These are phyloP conservation scores for Apteryx owenii DNA, from an alignment of 2,113 vertebrate species.

Conservation along the genomic window DNA sequence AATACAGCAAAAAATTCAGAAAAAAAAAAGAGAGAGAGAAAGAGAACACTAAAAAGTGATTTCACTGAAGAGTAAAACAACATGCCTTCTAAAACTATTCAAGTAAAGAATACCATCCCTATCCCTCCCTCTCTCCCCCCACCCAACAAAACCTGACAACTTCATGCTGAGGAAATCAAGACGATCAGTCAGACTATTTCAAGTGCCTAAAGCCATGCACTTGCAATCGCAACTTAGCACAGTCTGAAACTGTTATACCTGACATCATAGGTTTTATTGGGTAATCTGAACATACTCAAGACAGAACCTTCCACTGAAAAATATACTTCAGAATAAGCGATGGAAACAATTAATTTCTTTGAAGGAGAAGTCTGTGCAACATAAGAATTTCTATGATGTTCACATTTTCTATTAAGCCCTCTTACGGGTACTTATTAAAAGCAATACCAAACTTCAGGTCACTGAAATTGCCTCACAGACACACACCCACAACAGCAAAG, in stretches of 20 bases:
- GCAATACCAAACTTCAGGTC: not conserved
- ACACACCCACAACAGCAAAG: not conserved
- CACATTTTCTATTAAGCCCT: not conserved
- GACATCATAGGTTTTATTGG: not conserved
- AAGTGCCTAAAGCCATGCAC: not conserved
- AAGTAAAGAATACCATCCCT: not conserved
- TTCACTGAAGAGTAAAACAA: not conserved
- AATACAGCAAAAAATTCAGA: no score
- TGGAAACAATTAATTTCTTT: not conserved
- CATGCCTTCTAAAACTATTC: not conserved
- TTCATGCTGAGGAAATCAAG: not conserved
- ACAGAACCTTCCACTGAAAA: not conserved
- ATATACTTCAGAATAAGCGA: not conserved
- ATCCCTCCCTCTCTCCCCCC: no score
- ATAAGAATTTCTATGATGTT: not conserved
- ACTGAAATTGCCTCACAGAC: not conserved
- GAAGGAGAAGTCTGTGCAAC: not conserved
- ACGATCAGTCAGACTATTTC: not conserved
- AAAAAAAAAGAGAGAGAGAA: no score
- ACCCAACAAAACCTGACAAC: not conserved
- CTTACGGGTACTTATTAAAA: not conserved
- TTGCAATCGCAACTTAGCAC: not conserved
- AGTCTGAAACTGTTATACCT: not conserved
- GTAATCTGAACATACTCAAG: not conserved
- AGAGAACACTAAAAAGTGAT: no score